Conservation (phyloP, 2,797 vertebrate genomes). For the Paramormyrops hopkinsi region DNA sequence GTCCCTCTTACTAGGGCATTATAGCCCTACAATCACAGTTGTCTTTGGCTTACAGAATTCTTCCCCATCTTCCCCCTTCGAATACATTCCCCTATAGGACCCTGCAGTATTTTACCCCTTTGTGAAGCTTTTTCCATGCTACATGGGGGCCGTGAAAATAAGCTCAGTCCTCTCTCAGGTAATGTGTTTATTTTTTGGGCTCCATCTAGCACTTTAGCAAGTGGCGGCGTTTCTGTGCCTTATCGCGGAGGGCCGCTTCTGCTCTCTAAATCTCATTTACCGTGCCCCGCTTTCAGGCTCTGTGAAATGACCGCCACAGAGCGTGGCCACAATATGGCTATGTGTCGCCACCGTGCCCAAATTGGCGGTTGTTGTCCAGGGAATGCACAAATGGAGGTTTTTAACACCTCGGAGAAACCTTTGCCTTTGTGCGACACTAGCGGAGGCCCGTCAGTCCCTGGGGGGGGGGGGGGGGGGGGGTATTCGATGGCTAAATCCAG, state of each 20-base stretch:
- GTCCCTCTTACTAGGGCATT: background rate
- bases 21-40: background rate
- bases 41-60: background rate
- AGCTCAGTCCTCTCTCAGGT: constrained; percentile 15
- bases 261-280: constrained; percentile 24
- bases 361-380: constrained; percentile 14
- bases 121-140: background rate
- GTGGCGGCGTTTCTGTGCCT: background rate
- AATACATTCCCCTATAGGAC: background rate
- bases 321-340: constrained; percentile 11
- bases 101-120: background rate
- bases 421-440: constrained; percentile 17
- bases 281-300: constrained; percentile 7
- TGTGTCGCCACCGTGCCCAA: constrained; percentile 17
- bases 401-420: constrained; percentile 24
- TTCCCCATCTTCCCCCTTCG: background rate
- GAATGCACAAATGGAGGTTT: constrained; percentile 26
- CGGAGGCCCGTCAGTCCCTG: background rate
- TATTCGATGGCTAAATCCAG: background rate
- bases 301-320: constrained; percentile 15
- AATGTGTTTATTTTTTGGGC: constrained; percentile 22
- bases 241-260: constrained; percentile 14
- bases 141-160: constrained; percentile 4
- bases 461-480: background rate
- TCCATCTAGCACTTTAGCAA: background rate